Evolutionary conservation across 1,140 invertebrate species (phyloP).

Genomic region (Gonioctena quinquepunctata): DNA sequence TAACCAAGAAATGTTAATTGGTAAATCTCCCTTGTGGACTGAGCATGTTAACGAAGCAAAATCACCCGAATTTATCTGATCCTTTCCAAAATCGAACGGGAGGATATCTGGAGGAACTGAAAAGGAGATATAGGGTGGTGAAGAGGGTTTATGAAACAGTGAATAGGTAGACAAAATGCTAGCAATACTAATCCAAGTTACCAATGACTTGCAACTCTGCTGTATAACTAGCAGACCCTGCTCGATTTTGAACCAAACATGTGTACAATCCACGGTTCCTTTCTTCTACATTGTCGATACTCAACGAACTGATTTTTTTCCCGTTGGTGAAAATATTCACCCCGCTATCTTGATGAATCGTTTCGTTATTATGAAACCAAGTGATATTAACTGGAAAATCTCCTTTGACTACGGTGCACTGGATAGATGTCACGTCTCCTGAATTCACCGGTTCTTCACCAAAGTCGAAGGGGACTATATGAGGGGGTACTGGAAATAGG

Average conservation of each 20-base stretch:
- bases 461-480: constrained; percentile 58
- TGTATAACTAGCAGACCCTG: constrained; percentile 62
- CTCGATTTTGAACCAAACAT: constrained; percentile 63
- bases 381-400: constrained; percentile 67
- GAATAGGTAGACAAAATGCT: constrained; percentile 56
- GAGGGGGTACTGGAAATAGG: constrained; percentile 20
- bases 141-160: not conserved
- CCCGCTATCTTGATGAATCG: constrained; percentile 31
- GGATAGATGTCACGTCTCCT: constrained; percentile 66
- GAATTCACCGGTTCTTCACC: constrained; percentile 65
- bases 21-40: constrained; percentile 76
- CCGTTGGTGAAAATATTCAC: constrained; percentile 54
- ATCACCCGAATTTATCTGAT: constrained; percentile 79
- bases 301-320: constrained; percentile 62
- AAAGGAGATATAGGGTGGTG: not conserved
- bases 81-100: constrained; percentile 76
- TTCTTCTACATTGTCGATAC: constrained; percentile 61
- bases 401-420: constrained; percentile 67
- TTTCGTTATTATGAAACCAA: constrained; percentile 65
- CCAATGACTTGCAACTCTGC: constrained; percentile 67
- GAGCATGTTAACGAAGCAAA: constrained; percentile 76
- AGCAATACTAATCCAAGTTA: constrained; percentile 51
- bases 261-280: constrained; percentile 66
- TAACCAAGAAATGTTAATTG: constrained; percentile 75
- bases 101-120: constrained; percentile 78